These are phyloP conservation scores for Temnopleurus reevesii DNA, from an alignment of 53 echinoderm and acorn worm genomes.

Conservation along the genomic window DNA sequence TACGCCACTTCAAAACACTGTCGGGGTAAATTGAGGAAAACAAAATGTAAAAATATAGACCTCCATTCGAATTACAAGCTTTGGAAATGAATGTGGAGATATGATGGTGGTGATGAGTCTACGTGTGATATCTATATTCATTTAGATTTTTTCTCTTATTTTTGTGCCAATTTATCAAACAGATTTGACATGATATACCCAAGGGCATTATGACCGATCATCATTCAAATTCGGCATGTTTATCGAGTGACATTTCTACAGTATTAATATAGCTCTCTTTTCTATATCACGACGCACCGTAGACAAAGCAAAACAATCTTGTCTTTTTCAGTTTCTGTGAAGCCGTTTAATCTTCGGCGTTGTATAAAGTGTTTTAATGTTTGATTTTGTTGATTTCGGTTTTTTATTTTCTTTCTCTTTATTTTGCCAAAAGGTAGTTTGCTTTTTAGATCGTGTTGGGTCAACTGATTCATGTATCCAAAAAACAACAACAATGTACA, in stretches of 20 bases:
- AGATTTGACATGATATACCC: background rate
- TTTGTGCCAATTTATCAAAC: background rate
- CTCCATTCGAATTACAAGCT: background rate
- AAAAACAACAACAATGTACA: too few relatives aligned
- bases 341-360: too few relatives aligned
- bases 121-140: background rate
- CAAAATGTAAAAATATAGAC: background rate
- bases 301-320: too few relatives aligned
- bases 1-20: background rate
- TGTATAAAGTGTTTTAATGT: too few relatives aligned
- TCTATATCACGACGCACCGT: too few relatives aligned
- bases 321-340: too few relatives aligned
- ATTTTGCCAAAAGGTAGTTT: too few relatives aligned
- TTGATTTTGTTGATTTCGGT: too few relatives aligned
- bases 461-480: too few relatives aligned
- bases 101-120: constrained; percentile 7
- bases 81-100: background rate
- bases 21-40: background rate
- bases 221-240: constrained; percentile 6
- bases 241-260: background rate
- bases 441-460: too few relatives aligned
- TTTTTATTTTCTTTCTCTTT: too few relatives aligned
- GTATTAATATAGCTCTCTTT: constrained; percentile 18
- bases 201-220: constrained; percentile 2
- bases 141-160: background rate